Base-by-base conservation (phyloP, 37 sponge, comb jelly and placozoan genomes). In the Beroe ovata region DNA sequence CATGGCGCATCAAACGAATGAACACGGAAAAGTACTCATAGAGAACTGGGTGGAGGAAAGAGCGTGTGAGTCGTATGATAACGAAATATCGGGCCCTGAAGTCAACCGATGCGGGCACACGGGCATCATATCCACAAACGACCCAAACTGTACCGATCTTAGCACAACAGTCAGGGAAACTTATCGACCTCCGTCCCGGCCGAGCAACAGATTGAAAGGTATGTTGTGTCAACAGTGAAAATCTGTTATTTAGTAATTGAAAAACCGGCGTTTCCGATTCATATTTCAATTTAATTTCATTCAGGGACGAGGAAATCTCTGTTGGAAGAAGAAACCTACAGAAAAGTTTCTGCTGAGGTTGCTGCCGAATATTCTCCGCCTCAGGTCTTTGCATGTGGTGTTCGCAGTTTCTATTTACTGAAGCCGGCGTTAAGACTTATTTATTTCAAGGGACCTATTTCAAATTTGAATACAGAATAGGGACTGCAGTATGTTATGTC, bases 11-110 rank as follows among this genome's bases (percentile, higher is more conserved):
- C 54, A 77, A 42, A 77, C 84, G 18, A 39, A 77, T 54, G 54
- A n/a, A 77, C 41, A 77, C 54, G 84, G 84, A 1, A 77, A 77
- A 41, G 84, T 77, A 4, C 47, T 77, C 4, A 77, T 77, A 42
- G 84, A 77, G 54, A 77, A 77, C 33, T 77, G 84, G 84, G 84
- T 77, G 47, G 84, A 77, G 25, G 84, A 77, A 26, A 39, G 84
- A 40, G 84, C 84, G 25, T 77, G 84, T 36, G 84, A 77, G 54
- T 6, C 54, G 41, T 77, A 77, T 36, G 84, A 77, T 20, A 34
- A 36, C 35, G 84, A 77, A 1, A 21, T 21, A 4, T 18, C 35
- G 8, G 84, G 54, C 26, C 84, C 84, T 36, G 84, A 77, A 54
- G 84, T 77, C 1, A 77, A 77, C 54, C 21, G 84, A 42, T 77